Base-by-base conservation (phyloP, 37 sponge, comb jelly and placozoan species). In the Halichondria panicea region DNA sequence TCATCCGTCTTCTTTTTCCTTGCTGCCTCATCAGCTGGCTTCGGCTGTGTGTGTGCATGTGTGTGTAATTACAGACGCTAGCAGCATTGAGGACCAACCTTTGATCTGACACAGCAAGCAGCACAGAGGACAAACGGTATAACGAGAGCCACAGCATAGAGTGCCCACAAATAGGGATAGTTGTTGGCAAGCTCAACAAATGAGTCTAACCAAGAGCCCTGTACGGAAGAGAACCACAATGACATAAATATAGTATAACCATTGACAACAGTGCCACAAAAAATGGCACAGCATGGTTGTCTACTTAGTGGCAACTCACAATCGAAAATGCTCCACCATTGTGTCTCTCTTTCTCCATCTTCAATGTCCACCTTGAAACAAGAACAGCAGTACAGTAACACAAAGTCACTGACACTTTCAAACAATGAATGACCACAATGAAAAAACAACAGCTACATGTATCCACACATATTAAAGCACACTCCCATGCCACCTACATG, bases 91-190 rank as follows among this genome's bases (percentile, higher is more conserved):
- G n/a, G n/a, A n/a, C n/a, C 22, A 79, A 87, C 88, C 84, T 82
- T 82, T 4, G 92, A 74, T 38, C 76, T 65, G 71, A 88, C 73
- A 56, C 80, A 75, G 69, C 75, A 91, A 34, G 79, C 83, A 44
- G 80, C 79, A 70, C 90, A 85, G 59, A 88, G 37, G 37, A 93
- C 89, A 62, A 93, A 84, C 0, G 99, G 99, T 27, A 88, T 38
- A 24, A 89, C 87, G 7, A 95, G 15, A 21, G 75, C 94, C 25
- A 91, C 28, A 56, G 89, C 94, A 64, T 96, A 93, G 65, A 96
- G 70, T 0, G 77, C 86, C 99, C 99, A 98, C 63, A 98, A 63
- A 66, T 88, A 93, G 0, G 99, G 99, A 48, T 78, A 57, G 15
- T 92, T 85, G 42, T 92, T 90, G 41, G 99, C 95, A 3, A 71